phyloP scores from a whole-genome alignment of 1,140 invertebrate species.

The Diorhabda sublineata region DNA sequence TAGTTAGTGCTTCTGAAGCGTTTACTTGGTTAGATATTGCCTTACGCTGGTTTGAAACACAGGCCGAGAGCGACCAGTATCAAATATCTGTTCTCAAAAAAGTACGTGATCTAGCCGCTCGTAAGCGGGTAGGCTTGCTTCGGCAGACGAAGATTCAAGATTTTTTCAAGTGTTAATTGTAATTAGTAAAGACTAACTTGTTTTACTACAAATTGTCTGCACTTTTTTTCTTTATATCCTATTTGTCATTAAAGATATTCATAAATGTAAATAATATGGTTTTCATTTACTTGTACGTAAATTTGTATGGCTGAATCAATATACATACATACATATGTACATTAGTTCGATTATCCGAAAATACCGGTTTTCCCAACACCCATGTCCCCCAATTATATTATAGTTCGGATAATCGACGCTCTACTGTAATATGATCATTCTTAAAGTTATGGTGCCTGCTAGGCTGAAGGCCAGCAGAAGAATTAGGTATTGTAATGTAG shows the following conservation, averaged over 20 bases:
- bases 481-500: too few species aligned
- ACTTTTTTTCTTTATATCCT: not conserved
- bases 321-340: not conserved
- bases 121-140: constrained; percentile 12
- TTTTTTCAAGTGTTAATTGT: constrained; percentile 12
- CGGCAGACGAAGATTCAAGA: constrained; percentile 11
- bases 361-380: too few species aligned
- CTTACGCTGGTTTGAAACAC: constrained; percentile 10
- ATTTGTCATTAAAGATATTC: not conserved
- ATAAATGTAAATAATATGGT: too few species aligned
- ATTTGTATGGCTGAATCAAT: not conserved
- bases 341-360: too few species aligned
- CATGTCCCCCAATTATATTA: too few species aligned
- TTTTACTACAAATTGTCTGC: constrained; percentile 6
- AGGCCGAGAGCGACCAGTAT: constrained; percentile 10
- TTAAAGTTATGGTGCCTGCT: too few species aligned
- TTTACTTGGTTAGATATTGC: constrained; percentile 11
- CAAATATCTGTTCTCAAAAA: constrained; percentile 17
- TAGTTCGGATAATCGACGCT: constrained; percentile 1
- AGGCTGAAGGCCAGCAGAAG: too few species aligned
- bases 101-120: constrained; percentile 7
- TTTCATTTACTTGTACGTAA: too few species aligned
- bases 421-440: not conserved
- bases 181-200: not conserved
- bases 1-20: constrained; percentile 3